These are phyloP conservation scores for Callospermophilus lateralis DNA, from an alignment of 2,113 vertebrate species.

Conservation along the genomic window DNA sequence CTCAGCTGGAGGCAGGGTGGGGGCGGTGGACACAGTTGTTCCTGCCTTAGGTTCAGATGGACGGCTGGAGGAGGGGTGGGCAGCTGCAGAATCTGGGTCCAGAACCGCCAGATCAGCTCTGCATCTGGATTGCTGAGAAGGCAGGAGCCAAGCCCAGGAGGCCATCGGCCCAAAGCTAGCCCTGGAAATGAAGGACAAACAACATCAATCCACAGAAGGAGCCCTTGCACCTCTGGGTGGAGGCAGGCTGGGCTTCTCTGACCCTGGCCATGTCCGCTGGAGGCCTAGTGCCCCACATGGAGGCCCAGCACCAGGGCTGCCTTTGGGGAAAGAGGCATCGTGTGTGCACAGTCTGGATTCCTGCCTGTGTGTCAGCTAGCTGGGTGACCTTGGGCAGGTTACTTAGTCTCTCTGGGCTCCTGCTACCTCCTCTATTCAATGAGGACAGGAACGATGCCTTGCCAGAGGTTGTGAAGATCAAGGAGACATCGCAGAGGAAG, in stretches of 20 bases:
- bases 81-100: not conserved
- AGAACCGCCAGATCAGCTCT: not conserved
- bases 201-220: rapidly evolving
- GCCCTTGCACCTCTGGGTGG: too few relatives aligned
- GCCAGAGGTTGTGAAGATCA: not conserved
- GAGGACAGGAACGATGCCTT: not conserved
- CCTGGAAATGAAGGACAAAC: not conserved
- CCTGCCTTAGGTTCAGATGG: not conserved
- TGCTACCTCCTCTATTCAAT: not conserved
- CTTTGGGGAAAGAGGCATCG: not conserved
- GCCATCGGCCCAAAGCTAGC: not conserved
- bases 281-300: not conserved
- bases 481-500: not conserved
- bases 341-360: rapidly evolving
- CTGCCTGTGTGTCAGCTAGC: not conserved
- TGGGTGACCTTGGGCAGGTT: not conserved
- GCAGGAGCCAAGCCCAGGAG: not conserved
- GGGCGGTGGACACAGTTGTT: not conserved
- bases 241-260: not conserved
- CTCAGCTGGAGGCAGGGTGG: not conserved
- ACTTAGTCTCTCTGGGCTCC: not conserved
- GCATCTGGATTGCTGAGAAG: not conserved
- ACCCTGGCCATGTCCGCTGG: not conserved
- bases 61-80: not conserved
- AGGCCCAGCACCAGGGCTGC: not conserved